A percentile compares a stretch with the other conserved stretches of the same genome.
These are phyloP conservation scores for Sarcophaga bullata DNA, from an alignment of 1,140 invertebrate genomes.

Conservation along the genomic window DNA sequence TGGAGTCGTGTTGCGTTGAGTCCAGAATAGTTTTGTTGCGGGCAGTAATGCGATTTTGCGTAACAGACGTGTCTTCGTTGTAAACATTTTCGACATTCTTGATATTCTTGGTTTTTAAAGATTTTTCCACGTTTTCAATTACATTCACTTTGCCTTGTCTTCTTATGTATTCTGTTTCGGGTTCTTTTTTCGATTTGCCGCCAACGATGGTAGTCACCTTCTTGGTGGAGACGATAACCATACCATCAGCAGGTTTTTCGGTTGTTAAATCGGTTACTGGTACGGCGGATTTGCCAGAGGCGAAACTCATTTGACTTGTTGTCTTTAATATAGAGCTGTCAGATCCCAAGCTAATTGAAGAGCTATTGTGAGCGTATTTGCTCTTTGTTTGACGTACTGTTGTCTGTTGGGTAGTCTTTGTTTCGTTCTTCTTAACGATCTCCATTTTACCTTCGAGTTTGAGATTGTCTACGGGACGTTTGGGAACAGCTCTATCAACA, in stretches of 20 bases:
- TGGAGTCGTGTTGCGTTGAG: background rate
- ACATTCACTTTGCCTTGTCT: slow-evolving; percentile 60
- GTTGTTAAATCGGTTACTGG: slow-evolving; percentile 62
- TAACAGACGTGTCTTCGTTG: slow-evolving; percentile 50
- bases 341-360: slow-evolving; percentile 72
- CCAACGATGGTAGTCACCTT: slow-evolving; percentile 66
- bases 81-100: slow-evolving; percentile 58
- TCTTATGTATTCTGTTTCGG: slow-evolving; percentile 62
- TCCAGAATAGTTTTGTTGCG: background rate
- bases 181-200: slow-evolving; percentile 58
- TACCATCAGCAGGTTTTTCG: slow-evolving; percentile 69
- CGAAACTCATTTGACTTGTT: slow-evolving; percentile 72
- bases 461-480: slow-evolving; percentile 74
- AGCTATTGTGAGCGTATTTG: slow-evolving; percentile 72
- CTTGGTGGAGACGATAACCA: slow-evolving; percentile 68
- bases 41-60: slow-evolving; percentile 38
- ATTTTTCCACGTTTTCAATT: slow-evolving; percentile 59
- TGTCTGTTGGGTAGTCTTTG: slow-evolving; percentile 44
- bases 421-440: slow-evolving; percentile 60
- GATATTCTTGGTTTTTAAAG: slow-evolving; percentile 55
- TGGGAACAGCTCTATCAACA: slow-evolving; percentile 70
- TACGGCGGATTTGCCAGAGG: slow-evolving; percentile 68
- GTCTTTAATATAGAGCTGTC: slow-evolving; percentile 69
- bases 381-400: slow-evolving; percentile 44
- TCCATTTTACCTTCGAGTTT: slow-evolving; percentile 73